Base-by-base conservation (phyloP, 2,888 invertebrate species). In the Alloscopus bannaensis region DNA sequence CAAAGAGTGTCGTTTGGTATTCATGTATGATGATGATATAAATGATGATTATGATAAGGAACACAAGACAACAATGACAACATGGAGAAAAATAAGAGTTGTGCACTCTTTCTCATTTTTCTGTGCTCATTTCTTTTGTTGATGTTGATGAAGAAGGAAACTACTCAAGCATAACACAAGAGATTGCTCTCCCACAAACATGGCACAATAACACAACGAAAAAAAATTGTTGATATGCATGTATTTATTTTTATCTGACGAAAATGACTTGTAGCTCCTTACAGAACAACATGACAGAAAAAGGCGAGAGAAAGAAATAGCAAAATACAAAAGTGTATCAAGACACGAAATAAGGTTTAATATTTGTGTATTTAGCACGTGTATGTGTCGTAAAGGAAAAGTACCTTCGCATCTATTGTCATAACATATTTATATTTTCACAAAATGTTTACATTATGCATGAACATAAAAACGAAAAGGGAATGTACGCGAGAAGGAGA, bases 81-180 rank as follows among this genome's bases (percentile, higher is more conserved):
- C 31, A 69, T 42, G 22, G 26, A 50, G 65, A 42, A 57, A 57
- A 69, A 50, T 65, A 52, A n/a, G 64, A n/a, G n/a, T n/a, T n/a
- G n/a, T n/a, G n/a, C n/a, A n/a, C n/a, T n/a, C n/a, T 29, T 16
- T 45, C 31, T 60, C 22, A 50, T 4, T 65, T 45, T 75, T 22
- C 40, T 31, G 28, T 52, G 31, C n/a, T n/a, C n/a, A n/a, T n/a
- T n/a, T n/a, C 29, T n/a, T 66, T n/a, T 65, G 42, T 36, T 31
- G 22, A 18, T 36, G 40, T 42, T 77, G 70, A 77, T 77, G 77
- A 76, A 52, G 11, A 64, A 69, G 55, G n/a, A 59, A 76, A 57
- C 77, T 77, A 64, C 69, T 77, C 31, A 62, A 77, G 77, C 70
- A 65, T 76, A 45, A 70, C 29, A 57, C 64, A 70, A 70, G 70